Percentiles rank a stretch among this genome's conserved stretches.
Conservation (phyloP, 2,113 vertebrate genomes). For the Corythornis madagascariensis region DNA sequence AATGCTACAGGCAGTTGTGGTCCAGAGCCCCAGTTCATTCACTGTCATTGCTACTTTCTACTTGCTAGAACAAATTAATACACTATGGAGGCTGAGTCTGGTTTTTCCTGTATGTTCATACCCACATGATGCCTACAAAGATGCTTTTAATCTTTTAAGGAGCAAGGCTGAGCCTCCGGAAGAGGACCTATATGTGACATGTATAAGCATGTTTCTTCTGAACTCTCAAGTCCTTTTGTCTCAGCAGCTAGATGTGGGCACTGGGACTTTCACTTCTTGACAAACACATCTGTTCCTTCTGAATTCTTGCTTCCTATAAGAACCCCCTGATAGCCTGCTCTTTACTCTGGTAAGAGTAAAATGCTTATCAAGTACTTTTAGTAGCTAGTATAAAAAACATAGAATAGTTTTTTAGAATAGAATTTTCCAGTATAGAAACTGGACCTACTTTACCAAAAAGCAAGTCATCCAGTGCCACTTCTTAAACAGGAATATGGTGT, state of each 20-base stretch:
- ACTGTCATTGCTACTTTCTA: background rate
- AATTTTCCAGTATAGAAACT: no score
- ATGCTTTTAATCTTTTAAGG: background rate
- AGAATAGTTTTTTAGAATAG: no score
- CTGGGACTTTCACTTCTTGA: background rate
- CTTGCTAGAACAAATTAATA: background rate
- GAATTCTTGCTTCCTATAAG: background rate
- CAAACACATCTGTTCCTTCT: background rate
- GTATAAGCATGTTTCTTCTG: background rate
- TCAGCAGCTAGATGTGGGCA: background rate
- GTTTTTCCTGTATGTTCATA: background rate
- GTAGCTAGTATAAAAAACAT: background rate
- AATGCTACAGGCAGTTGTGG: fast-evolving
- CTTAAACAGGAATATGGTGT: background rate
- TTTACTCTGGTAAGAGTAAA: background rate
- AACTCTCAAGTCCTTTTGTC: background rate
- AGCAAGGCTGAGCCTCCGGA: background rate
- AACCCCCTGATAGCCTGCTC: background rate
- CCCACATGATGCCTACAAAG: background rate
- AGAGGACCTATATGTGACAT: background rate
- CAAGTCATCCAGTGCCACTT: background rate
- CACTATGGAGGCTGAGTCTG: background rate
- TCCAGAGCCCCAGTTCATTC: background rate
- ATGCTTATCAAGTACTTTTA: background rate
- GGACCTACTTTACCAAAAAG: background rate